Evolutionary conservation across 1,140 invertebrate species (phyloP).

Genomic region (Geopemphigus sp.): DNA sequence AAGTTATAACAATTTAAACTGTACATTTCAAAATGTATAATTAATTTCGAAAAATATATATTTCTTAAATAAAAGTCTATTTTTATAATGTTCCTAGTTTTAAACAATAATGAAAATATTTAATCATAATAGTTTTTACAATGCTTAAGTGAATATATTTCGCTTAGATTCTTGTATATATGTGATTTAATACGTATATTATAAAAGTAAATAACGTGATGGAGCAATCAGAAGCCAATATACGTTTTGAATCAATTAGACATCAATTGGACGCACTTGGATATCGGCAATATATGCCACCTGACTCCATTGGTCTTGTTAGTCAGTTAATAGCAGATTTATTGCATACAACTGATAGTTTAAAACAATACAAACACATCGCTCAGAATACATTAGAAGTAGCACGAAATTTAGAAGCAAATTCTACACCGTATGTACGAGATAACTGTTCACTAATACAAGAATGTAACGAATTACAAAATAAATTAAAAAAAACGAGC

Average conservation of each 20-base stretch:
- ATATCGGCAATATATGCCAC: constrained; percentile 68
- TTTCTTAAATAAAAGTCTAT: background rate
- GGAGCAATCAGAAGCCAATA: constrained; percentile 3
- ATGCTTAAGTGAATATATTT: background rate
- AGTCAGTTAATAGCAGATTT: constrained; percentile 73
- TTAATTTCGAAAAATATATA: background rate
- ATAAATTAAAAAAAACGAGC: constrained; percentile 64
- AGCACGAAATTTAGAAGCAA: constrained; percentile 35
- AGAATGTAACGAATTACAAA: constrained; percentile 71
- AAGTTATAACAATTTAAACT: no score
- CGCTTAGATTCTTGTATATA: background rate
- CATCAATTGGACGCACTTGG: constrained; percentile 69
- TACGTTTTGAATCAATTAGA: constrained; percentile 59
- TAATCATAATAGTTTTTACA: background rate
- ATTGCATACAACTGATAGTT: constrained; percentile 72
- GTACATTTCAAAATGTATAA: no score
- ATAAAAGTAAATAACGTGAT: background rate
- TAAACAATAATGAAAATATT: background rate
- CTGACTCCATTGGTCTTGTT: constrained; percentile 71
- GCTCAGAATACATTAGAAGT: constrained; percentile 66
- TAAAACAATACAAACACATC: constrained; percentile 74
- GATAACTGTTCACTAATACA: constrained; percentile 68
- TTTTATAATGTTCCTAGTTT: background rate
- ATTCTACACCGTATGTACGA: constrained; percentile 66
- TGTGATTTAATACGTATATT: background rate